These are phyloP conservation scores for Seira musarum DNA, from an alignment of 2,888 invertebrate species.

Conservation along the genomic window DNA sequence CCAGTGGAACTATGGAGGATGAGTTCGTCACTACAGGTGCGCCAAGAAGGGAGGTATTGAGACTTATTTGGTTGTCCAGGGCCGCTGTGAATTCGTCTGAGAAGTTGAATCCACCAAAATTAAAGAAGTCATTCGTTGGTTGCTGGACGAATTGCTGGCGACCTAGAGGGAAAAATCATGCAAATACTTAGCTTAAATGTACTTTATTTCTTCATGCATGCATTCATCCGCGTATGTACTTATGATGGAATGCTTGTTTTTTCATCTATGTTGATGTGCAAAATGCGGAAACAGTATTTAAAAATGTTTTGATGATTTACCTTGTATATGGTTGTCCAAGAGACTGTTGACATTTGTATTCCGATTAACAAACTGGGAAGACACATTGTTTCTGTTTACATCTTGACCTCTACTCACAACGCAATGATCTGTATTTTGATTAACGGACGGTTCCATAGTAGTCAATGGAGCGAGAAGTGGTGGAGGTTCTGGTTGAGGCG, in stretches of 20 bases:
- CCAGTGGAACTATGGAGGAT: constrained; percentile 60
- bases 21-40: constrained; percentile 61
- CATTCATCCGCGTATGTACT: too few species aligned
- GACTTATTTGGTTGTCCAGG: constrained; percentile 69
- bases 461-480: constrained; percentile 74
- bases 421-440: constrained; percentile 83
- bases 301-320: constrained; percentile 37
- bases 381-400: constrained; percentile 51
- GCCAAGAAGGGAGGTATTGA: constrained; percentile 66
- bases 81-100: constrained; percentile 69
- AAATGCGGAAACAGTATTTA: constrained; percentile 11
- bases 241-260: background rate
- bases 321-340: constrained; percentile 67
- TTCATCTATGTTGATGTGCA: too few species aligned
- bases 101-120: constrained; percentile 69
- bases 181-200: background rate
- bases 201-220: background rate
- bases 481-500: constrained; percentile 70
- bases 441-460: constrained; percentile 78
- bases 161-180: constrained; percentile 53
- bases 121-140: constrained; percentile 69
- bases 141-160: constrained; percentile 69
- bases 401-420: constrained; percentile 63
- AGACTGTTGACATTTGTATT: constrained; percentile 63
- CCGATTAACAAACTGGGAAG: constrained; percentile 70